Evolutionary conservation across 2,888 invertebrate species (phyloP).

Genomic region (Ochlodes sylvanus): DNA sequence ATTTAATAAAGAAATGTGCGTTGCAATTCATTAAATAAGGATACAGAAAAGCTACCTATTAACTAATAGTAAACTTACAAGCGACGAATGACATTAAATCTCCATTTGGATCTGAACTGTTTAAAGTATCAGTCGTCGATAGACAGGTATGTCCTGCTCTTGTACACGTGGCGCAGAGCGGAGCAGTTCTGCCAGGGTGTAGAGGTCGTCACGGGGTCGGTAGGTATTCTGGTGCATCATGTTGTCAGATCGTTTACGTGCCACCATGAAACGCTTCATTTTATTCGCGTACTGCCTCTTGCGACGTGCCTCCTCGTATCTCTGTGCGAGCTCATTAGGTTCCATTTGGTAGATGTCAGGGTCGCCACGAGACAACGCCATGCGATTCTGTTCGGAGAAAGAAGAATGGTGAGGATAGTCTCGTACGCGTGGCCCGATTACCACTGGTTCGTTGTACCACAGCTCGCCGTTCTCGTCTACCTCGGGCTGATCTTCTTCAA

Average conservation of each 20-base stretch:
- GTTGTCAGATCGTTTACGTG: conserved; percentile 81
- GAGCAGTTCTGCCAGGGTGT: conserved; percentile 85
- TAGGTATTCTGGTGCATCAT: conserved; percentile 75
- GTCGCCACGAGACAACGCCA: conserved; percentile 70
- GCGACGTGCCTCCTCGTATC: conserved; percentile 78
- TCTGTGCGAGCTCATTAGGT: conserved; percentile 72
- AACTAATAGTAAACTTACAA: conserved; percentile 32
- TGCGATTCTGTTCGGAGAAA: conserved; percentile 79
- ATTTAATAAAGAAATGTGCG: conserved; percentile 9
- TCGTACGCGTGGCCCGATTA: conserved; percentile 73
- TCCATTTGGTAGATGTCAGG: conserved; percentile 76
- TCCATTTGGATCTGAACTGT: conserved; percentile 40
- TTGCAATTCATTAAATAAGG: conserved; percentile 52
- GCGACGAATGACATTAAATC: conserved; percentile 47
- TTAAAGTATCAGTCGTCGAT: conserved; percentile 87
- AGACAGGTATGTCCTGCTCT: conserved; percentile 85
- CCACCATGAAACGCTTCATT: conserved; percentile 87
- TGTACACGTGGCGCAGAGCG: conserved; percentile 80
- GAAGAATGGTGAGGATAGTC: conserved; percentile 76
- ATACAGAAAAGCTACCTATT: conserved; percentile 50
- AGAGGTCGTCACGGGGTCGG: conserved; percentile 83
- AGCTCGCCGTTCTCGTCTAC: conserved; percentile 83
- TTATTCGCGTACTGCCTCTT: conserved; percentile 80
- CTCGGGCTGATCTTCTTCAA: conserved; percentile 79
- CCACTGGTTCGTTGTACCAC: conserved; percentile 86